These are phyloP conservation scores for Sinopyrophorus schimmeli DNA, from an alignment of 2,888 invertebrate species.

Conservation along the genomic window DNA sequence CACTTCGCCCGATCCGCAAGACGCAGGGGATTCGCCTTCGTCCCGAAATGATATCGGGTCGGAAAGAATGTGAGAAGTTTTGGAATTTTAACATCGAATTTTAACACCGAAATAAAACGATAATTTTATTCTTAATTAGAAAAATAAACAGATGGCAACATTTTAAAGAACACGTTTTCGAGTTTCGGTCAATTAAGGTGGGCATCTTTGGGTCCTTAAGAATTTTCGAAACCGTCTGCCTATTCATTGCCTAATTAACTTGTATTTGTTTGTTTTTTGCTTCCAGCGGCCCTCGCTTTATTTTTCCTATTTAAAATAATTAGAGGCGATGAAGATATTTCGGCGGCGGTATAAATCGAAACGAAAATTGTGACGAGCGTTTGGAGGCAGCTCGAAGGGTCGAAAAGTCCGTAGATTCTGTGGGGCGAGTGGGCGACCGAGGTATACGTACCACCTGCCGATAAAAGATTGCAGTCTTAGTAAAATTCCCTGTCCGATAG, in stretches of 20 bases:
- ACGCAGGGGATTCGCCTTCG: conserved; percentile 1
- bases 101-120: conserved; percentile 36
- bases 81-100: conserved; percentile 29
- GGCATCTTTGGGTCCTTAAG: conserved; percentile 12
- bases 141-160: conserved; percentile 21
- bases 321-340: no score
- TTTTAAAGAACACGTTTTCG: conserved; percentile 15
- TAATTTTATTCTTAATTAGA: conserved; percentile 27
- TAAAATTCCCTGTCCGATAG: conserved; percentile 44
- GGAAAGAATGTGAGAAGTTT: conserved; percentile 30
- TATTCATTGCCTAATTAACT: conserved; percentile 12
- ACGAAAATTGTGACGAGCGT: neutral
- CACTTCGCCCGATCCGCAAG: neutral
- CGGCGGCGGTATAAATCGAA: no score
- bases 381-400: conserved; percentile 22
- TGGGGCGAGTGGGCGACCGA: conserved; percentile 40
- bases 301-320: neutral
- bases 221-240: conserved; percentile 7
- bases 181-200: conserved; percentile 17
- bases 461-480: conserved; percentile 45
- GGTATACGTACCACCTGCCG: conserved; percentile 47
- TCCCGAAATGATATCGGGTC: conserved; percentile 9
- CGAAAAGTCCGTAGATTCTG: conserved; percentile 26
- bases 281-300: neutral
- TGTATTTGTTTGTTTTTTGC: conserved; percentile 1